Percentiles rank a stretch among this genome's conserved stretches.
These are phyloP conservation scores for Melanaphis sacchari DNA, from an alignment of 1,140 invertebrate species.

Conservation along the genomic window DNA sequence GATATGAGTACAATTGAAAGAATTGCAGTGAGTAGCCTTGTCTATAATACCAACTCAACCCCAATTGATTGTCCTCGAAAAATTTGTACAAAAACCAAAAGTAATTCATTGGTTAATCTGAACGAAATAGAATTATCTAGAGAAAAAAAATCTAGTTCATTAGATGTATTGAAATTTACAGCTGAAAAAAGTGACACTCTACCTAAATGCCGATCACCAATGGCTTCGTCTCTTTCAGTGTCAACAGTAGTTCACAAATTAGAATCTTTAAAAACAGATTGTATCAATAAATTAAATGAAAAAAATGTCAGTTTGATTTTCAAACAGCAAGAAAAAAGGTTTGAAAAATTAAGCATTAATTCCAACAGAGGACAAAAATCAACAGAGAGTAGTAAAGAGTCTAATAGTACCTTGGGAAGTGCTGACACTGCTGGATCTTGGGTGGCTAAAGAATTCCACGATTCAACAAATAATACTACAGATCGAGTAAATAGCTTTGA, in stretches of 20 bases:
- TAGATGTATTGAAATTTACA: not conserved
- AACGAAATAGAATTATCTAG: not conserved
- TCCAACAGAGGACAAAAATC: slow-evolving; percentile 17
- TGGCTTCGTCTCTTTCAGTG: slow-evolving; percentile 48
- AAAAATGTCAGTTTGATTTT: not conserved
- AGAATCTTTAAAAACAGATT: not conserved
- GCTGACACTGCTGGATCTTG: slow-evolving; percentile 55
- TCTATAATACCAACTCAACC: slow-evolving; percentile 40
- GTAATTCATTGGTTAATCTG: slow-evolving; percentile 33
- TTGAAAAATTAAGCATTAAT: not conserved
- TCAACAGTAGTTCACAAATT: slow-evolving; percentile 51
- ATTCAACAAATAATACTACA: slow-evolving; percentile 58
- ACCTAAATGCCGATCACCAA: slow-evolving; percentile 22
- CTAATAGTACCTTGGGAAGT: slow-evolving; percentile 39
- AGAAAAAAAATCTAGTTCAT: not conserved
- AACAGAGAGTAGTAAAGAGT: slow-evolving; percentile 21
- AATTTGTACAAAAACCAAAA: not conserved
- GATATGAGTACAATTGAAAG: slow-evolving; percentile 55
- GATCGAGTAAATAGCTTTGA: slow-evolving; percentile 67
- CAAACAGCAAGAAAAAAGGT: not conserved
- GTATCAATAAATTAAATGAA: not conserved
- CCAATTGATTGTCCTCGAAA: not conserved
- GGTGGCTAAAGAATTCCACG: slow-evolving; percentile 36
- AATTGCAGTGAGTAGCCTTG: slow-evolving; percentile 39
- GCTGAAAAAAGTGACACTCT: not conserved